phyloP scores from a whole-genome alignment of 2,113 vertebrate genomes.

The Willisornis vidua region DNA sequence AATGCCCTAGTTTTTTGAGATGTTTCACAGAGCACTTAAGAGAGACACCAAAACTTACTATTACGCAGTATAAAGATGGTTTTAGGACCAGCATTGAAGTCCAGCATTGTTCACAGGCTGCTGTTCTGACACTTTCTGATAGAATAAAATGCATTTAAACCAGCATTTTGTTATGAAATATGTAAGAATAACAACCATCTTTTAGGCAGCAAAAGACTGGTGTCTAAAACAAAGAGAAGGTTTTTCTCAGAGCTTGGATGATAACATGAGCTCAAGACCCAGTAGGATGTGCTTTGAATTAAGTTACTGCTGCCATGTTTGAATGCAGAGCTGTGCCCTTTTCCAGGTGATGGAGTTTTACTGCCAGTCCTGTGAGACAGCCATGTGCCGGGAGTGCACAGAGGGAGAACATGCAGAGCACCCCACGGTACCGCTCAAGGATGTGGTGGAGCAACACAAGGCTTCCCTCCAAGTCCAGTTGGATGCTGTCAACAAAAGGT shows the following conservation, averaged over 20 bases:
- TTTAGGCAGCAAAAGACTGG: not conserved
- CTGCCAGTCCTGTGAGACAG: conserved; percentile 96
- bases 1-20: not conserved
- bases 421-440: conserved; percentile 91
- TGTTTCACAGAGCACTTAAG: not conserved
- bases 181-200: not conserved
- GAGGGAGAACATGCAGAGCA: conserved; percentile 93
- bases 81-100: not conserved
- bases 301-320: not conserved
- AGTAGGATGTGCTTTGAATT: not conserved
- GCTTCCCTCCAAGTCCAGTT: conserved; percentile 91
- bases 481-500: conserved; percentile 93
- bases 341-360: conserved; percentile 96
- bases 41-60: not conserved
- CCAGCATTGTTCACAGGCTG: not conserved
- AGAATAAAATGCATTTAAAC: not conserved
- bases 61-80: not conserved
- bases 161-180: not conserved
- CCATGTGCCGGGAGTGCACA: conserved; percentile 95
- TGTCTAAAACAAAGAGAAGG: not conserved
- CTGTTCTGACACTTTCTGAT: not conserved
- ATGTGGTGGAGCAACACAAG: conserved; percentile 96
- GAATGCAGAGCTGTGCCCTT: not conserved
- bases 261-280: not conserved
- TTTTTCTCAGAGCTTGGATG: not conserved